Base-by-base conservation (phyloP, 2,797 vertebrate species). In the Catamblyrhynchus diadema region DNA sequence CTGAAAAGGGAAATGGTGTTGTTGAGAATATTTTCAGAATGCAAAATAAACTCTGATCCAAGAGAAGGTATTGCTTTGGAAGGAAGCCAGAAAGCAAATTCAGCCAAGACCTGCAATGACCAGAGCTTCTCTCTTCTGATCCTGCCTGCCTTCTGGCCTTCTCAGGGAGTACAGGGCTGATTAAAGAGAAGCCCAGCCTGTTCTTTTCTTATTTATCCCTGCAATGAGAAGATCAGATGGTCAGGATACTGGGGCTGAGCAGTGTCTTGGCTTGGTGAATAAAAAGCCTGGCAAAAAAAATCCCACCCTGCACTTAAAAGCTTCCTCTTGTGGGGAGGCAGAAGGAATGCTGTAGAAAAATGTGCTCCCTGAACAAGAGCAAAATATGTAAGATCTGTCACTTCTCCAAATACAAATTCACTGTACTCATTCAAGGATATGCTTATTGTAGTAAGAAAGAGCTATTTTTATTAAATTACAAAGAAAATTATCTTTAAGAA, bases 41-140 rank as follows among this genome's bases (percentile, higher is more conserved):
- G 73, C 85, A 81, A 95, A 96, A 94, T 95, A 93, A 93, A 74
- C 53, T 94, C 71, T 90, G 48, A 6, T 93, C 93, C 94, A 95
- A 94, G 86, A 86, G 83, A 91, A 97, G 91, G 95, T 95, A 85
- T 88, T 93, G 37, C 74, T 91, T 59, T 94, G 93, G 91, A 81
- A 92, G 57, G 42, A 73, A 65, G 90, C 95, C 96, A 97, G 81
- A 86, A 80, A 59, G 56, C 57, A 64, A 88, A 61, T 47, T 57
- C n/a, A 81, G 42, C 25, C 62, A 10, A 86, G 95, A 94, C 94
- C 95, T 95, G 77, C 87, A 82, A 30, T 94, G 95, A 95, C 95
- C 93, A 93, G 25, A 37, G 51, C 45, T 84, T 61, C 56, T 94
- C 37, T 75, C n/a, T 72, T 86, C 35, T 86, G 85, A 86, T 78